Percentiles rank a stretch among this genome's conserved stretches.
phyloP scores from a whole-genome alignment of 37 sponge, comb jelly and placozoan species.

The Amphimedon queenslandica region DNA sequence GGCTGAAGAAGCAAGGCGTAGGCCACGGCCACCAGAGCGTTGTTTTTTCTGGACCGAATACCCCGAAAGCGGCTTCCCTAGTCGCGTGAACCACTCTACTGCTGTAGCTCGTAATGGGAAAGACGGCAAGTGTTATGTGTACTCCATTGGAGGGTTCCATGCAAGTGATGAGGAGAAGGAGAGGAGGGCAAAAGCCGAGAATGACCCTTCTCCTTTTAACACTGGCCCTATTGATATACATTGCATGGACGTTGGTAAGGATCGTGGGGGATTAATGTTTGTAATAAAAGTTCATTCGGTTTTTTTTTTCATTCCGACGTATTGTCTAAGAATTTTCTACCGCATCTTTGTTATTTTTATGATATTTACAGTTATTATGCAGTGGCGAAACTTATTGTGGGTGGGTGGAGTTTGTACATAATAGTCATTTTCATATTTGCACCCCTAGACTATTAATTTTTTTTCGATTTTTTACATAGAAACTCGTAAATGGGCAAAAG shows the following conservation, averaged over 20 bases:
- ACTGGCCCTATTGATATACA: conserved; percentile 59
- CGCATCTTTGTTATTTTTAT: too few species aligned
- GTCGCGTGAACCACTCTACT: conserved; percentile 73
- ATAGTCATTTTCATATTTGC: too few species aligned
- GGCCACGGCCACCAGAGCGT: background rate
- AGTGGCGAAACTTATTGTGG: too few species aligned
- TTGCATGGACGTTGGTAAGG: conserved; percentile 44
- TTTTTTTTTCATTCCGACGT: too few species aligned
- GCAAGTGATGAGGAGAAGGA: conserved; percentile 45
- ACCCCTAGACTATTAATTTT: too few species aligned
- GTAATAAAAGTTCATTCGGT: too few species aligned
- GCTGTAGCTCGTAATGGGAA: background rate
- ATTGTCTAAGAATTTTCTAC: too few species aligned
- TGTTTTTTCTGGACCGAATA: conserved; percentile 41
- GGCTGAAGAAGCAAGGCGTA: background rate
- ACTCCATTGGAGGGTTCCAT: conserved; percentile 78
- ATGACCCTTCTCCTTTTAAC: conserved; percentile 16
- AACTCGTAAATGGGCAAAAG: conserved; percentile 1
- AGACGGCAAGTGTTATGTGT: conserved; percentile 27
- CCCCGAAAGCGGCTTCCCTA: conserved; percentile 57
- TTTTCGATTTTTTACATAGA: too few species aligned
- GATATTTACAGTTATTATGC: too few species aligned
- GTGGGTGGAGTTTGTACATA: too few species aligned
- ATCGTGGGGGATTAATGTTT: too few species aligned
- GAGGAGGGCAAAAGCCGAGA: conserved; percentile 10